phyloP scores from a whole-genome alignment of 2,113 vertebrate genomes.

The Abramis brama region DNA sequence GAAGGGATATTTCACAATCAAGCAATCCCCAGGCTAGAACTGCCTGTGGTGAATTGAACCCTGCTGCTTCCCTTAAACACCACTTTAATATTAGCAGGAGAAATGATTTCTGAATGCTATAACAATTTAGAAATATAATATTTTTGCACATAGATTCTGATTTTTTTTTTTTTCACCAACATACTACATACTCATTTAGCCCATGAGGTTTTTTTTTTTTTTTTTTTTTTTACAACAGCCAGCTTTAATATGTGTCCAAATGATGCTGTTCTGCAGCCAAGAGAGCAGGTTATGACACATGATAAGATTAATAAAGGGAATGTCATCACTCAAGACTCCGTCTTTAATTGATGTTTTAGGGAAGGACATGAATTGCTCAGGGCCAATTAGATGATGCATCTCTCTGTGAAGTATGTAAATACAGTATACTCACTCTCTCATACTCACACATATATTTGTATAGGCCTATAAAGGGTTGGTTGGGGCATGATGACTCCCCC shows the following conservation, averaged over 20 bases:
- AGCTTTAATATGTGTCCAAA: conserved; percentile 32
- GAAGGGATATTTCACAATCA: conserved; percentile 34
- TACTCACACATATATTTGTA: neutral
- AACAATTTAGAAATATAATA: neutral
- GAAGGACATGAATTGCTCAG: conserved; percentile 21
- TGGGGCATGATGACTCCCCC: too few relatives aligned
- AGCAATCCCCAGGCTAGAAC: conserved; percentile 23
- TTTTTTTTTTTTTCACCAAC: too few relatives aligned
- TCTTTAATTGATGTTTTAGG: conserved; percentile 30
- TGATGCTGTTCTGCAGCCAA: conserved; percentile 22
- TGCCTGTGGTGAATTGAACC: conserved; percentile 1
- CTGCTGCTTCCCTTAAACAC: conserved; percentile 4
- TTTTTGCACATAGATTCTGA: neutral
- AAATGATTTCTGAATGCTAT: neutral
- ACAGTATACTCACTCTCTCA: neutral
- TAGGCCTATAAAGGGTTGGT: too few relatives aligned
- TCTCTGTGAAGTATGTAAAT: conserved; percentile 7
- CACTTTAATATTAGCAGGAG: neutral
- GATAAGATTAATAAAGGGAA: conserved; percentile 33
- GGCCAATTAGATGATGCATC: neutral
- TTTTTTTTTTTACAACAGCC: neutral
- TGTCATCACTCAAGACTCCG: neutral
- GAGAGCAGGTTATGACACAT: conserved; percentile 27
- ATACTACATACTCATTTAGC: neutral
- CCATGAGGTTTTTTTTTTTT: neutral